A percentile compares a stretch with the other conserved stretches of the same genome.
phyloP scores from a whole-genome alignment of 2,888 invertebrate species.

The Campoplex capitator region DNA sequence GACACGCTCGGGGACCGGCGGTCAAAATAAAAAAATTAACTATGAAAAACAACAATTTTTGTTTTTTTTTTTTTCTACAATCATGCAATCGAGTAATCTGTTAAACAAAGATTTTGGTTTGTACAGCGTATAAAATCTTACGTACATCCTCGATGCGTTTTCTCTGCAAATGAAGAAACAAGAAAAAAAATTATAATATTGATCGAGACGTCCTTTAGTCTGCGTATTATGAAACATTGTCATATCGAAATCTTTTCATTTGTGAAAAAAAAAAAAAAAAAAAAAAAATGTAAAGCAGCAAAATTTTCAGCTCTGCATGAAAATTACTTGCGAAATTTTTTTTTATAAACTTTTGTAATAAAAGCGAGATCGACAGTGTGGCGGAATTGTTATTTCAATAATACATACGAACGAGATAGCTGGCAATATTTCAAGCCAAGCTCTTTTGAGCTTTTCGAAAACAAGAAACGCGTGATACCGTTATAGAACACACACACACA shows the following conservation, averaged over 20 bases:
- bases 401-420: conserved; percentile 35
- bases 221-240: conserved; percentile 15
- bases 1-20: background rate
- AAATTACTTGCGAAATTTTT: background rate
- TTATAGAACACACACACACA: conserved; percentile 48
- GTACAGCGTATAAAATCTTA: conserved; percentile 68
- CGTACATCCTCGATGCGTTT: conserved; percentile 74
- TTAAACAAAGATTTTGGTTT: conserved; percentile 64
- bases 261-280: background rate
- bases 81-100: conserved; percentile 60
- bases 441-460: conserved; percentile 53
- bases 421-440: conserved; percentile 62
- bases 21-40: background rate
- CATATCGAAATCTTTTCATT: conserved; percentile 7
- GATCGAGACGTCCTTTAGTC: conserved; percentile 56
- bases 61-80: background rate
- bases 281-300: background rate
- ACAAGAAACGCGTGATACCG: conserved; percentile 55
- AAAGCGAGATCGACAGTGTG: conserved; percentile 9
- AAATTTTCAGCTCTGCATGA: background rate
- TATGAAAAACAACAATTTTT: background rate
- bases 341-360: background rate
- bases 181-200: conserved; percentile 53
- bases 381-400: conserved; percentile 32
- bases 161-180: conserved; percentile 70